Base-by-base conservation (phyloP, 2,888 invertebrate genomes). In the Noctua janthina region DNA sequence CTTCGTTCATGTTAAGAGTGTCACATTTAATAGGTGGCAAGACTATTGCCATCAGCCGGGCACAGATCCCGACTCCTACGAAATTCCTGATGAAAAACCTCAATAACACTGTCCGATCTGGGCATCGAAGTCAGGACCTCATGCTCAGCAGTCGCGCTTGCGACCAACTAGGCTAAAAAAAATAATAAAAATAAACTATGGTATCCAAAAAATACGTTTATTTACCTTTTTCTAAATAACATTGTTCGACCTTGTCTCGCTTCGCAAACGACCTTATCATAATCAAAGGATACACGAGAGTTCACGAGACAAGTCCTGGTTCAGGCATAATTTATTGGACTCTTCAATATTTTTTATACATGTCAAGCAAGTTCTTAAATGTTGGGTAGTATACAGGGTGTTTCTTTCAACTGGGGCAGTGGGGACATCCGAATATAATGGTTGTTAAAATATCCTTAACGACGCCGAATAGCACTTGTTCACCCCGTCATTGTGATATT, bases 221-320 rank as follows among this genome's bases (percentile, higher is more conserved):
- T 68, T 51, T 78, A 7, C 43, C 29, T 70, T 59, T 39, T 59
- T 72, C 49, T 67, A n/a, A 17, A 11, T 43, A n/a, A 56, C 8
- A 15, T 15, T n/a, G 46, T 62, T 74, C 51, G 69, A 82, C 81
- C 81, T 81, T 81, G 74, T 74, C 62, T 29, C 62, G 29, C 64
- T 35, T 69, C 20, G n/a, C n/a, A 54, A 62, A 69, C 29, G 56
- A 75, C 82, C 75, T 82, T 70, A 2, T 20, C 54, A 11, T 51
- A 43, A 59, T 67, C 43, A 17, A n/a, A 74, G 7, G 72, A 51
- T 15, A 13, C 20, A n/a, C n/a, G 43, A 43, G n/a, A n/a, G 5
- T 67, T 67, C 64, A 35, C 64, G 17, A 80, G 29, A 72, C 51
- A 35, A 81, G 73, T 68, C 74, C 46, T 7, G 46, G 23, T 7